Base-by-base conservation (phyloP, 2,888 invertebrate genomes). In the Heliconius erato region DNA sequence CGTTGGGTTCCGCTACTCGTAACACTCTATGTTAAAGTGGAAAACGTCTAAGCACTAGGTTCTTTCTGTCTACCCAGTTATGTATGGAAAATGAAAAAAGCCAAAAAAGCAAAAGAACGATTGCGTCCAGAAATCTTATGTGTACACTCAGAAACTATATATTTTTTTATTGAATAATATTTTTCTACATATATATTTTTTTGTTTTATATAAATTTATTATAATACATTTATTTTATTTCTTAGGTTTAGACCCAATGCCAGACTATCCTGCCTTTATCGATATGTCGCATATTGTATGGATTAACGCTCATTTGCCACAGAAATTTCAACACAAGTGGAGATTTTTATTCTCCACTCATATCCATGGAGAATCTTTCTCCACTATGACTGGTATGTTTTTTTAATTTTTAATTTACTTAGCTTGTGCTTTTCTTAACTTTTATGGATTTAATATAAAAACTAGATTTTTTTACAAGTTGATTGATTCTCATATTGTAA, bases 341-440 rank as follows among this genome's bases (percentile, higher is more conserved):
- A 96, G 98, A 87, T 98, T 98, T 89, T 95, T 99, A 5, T 99
- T 98, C 94, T 98, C 98, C 12, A 98, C 98, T 26, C 97, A 97
- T 90, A 97, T 98, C 80, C 98, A 99, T 90, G 99, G 99, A 0
- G 98, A 99, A 94, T 98, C 98, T 80, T 99, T 98, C 93, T 98
- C 98, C 5, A 98, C 98, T 23, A 96, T 98, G 95, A 96, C 97
- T 49, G 97, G 96, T 97, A 74, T 83, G 89, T 81, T 74, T 49
- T 49, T 9, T 78, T 11, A 28, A 76, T 76, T 32, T 35, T 35
- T 23, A 32, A n/a, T n/a, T 44, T 40, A 72, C 44, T n/a, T 23
- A 40, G 40, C 11, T 40, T 40, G 40, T 40, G 6, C 6, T 49
- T 23, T 7, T 7, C 2, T 54, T 23, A 54, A 54, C 6, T 3